These are phyloP conservation scores for Trematomus loennbergii DNA, from an alignment of 2,113 vertebrate species.

Conservation along the genomic window DNA sequence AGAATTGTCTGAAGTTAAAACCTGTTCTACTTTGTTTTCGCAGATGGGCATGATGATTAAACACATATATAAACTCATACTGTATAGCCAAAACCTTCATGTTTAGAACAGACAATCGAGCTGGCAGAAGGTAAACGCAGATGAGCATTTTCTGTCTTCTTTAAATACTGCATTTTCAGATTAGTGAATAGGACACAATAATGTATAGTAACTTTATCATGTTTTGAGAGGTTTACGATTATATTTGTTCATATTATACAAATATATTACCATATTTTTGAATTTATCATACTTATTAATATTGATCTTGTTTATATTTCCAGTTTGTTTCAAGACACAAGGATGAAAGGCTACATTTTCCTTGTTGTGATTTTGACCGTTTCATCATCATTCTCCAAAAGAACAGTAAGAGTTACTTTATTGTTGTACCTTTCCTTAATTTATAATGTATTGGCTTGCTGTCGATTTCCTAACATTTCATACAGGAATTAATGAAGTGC, in stretches of 20 bases:
- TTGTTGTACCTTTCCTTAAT: neutral
- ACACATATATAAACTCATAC: neutral
- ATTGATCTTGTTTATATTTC: neutral
- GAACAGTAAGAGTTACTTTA: neutral
- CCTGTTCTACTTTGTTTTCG: neutral
- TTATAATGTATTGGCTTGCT: neutral
- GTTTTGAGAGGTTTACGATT: no score
- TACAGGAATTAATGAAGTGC: no score
- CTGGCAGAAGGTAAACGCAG: neutral
- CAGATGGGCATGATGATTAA: no score
- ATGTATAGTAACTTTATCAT: neutral
- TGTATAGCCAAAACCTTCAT: neutral
- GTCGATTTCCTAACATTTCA: neutral
- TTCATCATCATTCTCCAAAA: neutral
- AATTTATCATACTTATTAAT: neutral
- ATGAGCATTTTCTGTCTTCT: neutral
- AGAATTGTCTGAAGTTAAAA: neutral
- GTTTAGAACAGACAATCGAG: neutral
- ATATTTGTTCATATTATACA: no score
- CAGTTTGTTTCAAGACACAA: neutral
- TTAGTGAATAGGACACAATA: neutral
- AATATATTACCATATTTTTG: neutral
- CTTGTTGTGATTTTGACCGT: constrained; percentile 40
- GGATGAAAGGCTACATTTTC: constrained; percentile 18
- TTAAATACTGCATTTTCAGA: neutral